phyloP scores from a whole-genome alignment of 2,113 vertebrate genomes.

The Aphyosemion australe region DNA sequence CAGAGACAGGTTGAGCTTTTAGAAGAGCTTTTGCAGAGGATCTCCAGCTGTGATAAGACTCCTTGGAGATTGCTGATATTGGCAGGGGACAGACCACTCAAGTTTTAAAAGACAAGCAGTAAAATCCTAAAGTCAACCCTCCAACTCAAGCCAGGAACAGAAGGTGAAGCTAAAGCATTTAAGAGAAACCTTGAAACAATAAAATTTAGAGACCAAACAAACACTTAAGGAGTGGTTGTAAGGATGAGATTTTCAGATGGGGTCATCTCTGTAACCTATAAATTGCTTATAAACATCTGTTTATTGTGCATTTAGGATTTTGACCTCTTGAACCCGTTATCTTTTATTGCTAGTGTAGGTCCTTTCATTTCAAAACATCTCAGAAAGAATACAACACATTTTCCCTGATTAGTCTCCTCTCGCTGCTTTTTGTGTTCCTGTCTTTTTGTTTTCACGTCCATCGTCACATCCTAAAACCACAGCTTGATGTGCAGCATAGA shows the following conservation, averaged over 20 bases:
- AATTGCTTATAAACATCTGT: neutral
- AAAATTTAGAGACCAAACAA: neutral
- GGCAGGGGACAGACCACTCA: neutral
- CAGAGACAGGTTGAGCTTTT: neutral
- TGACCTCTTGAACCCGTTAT: neutral
- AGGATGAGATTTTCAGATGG: neutral
- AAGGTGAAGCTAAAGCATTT: neutral
- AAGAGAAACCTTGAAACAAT: neutral
- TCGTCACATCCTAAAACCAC: constrained; percentile 59
- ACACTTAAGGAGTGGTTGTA: neutral
- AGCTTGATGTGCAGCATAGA: constrained; percentile 46
- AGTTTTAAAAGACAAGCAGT: neutral
- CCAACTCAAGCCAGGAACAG: neutral
- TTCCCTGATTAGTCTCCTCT: constrained; percentile 6
- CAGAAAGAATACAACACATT: constrained; percentile 5
- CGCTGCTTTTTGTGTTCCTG: neutral
- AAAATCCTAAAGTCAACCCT: neutral
- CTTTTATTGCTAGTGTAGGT: neutral
- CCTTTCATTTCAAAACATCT: neutral
- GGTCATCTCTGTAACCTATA: neutral
- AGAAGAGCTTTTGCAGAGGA: neutral
- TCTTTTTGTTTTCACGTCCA: constrained; percentile 29
- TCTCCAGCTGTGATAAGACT: neutral
- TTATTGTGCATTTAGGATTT: neutral
- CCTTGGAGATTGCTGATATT: neutral